Percentiles rank a stretch among this genome's conserved stretches.
Conservation (phyloP, 2,797 vertebrate genomes). For the Molossus molossus region DNA sequence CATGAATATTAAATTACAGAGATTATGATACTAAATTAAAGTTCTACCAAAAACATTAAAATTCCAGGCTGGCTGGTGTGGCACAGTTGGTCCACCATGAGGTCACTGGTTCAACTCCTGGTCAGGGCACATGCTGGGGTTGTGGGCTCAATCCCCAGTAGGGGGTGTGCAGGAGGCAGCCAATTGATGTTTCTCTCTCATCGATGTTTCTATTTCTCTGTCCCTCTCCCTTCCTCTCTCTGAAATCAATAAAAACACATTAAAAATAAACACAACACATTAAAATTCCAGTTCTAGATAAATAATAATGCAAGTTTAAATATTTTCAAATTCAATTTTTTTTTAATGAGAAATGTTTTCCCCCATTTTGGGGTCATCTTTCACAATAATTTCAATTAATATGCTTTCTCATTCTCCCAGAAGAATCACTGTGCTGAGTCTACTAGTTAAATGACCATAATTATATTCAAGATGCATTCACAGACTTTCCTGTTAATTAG, state of each 20-base stretch:
- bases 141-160: too few species aligned
- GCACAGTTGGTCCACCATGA: too few species aligned
- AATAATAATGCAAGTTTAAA: neutral
- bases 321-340: constrained; percentile 57
- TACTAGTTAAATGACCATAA: neutral
- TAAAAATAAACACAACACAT: neutral
- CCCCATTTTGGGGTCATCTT: neutral
- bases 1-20: neutral
- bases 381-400: neutral
- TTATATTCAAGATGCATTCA: neutral
- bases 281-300: constrained; percentile 30
- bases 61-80: neutral
- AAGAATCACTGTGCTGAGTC: neutral
- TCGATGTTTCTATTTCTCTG: too few species aligned
- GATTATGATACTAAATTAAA: constrained; percentile 12
- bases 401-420: neutral
- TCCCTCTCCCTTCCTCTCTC: too few species aligned
- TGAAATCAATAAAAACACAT: too few species aligned
- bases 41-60: constrained; percentile 14
- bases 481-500: neutral
- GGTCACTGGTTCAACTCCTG: too few species aligned
- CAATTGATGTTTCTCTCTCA: too few species aligned
- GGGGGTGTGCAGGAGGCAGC: too few species aligned
- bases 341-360: constrained; percentile 9
- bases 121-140: too few species aligned